These are phyloP conservation scores for Craseonycteris thonglongyai DNA, from an alignment of 2,113 vertebrate genomes.

Conservation along the genomic window DNA sequence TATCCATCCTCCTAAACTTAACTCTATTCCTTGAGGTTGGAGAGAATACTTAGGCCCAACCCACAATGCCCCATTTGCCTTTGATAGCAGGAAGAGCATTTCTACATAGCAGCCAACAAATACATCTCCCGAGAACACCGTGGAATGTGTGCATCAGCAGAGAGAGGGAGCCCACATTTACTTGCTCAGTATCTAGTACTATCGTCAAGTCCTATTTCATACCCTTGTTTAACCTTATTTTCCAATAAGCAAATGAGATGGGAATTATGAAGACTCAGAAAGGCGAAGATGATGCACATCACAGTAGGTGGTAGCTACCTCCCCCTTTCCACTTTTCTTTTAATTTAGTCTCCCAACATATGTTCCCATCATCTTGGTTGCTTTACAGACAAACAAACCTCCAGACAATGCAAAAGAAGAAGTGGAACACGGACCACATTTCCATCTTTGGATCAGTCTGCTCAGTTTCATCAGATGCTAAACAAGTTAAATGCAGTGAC, in stretches of 20 bases:
- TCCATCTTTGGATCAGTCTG: neutral
- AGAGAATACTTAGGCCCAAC: neutral
- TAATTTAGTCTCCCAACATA: neutral
- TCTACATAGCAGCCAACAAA: neutral
- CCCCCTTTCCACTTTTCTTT: neutral
- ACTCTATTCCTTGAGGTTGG: neutral
- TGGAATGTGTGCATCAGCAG: neutral
- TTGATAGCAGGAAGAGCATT: neutral
- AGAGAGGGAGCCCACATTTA: neutral
- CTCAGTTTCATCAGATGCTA: neutral
- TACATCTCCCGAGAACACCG: neutral
- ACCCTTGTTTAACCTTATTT: neutral
- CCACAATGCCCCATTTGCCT: neutral
- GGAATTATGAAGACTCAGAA: neutral
- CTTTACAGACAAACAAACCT: neutral
- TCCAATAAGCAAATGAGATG: neutral
- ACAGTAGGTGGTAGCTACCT: too few relatives aligned
- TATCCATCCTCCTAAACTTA: neutral
- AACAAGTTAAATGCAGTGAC: neutral
- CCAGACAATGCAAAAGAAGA: neutral
- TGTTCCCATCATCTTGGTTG: neutral
- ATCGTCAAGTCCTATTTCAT: neutral
- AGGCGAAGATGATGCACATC: neutral
- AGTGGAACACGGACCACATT: neutral
- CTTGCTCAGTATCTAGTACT: neutral